phyloP scores from a whole-genome alignment of 2,888 invertebrate species.

The Macrophya alboannulata region DNA sequence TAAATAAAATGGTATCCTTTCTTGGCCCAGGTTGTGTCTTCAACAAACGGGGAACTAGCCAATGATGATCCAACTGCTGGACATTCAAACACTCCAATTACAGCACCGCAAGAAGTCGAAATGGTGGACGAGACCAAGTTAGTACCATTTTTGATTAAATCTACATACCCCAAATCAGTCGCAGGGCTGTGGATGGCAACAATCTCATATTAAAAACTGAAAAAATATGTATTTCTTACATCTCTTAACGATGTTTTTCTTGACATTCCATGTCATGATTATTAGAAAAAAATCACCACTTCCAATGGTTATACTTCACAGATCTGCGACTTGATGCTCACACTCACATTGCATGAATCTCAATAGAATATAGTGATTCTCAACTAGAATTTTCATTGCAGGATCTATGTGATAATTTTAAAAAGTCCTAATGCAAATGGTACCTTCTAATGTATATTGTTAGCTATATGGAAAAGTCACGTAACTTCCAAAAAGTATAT shows the following conservation, averaged over 20 bases:
- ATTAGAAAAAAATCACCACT: background rate
- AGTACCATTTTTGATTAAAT: constrained; percentile 83
- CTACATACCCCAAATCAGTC: constrained; percentile 48
- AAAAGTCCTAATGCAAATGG: background rate
- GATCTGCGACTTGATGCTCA: constrained; percentile 14
- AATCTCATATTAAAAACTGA: constrained; percentile 56
- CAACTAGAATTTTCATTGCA: background rate
- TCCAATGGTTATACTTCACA: constrained; percentile 12
- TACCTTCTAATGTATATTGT: background rate
- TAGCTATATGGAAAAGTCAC: too few species aligned
- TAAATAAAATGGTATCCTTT: constrained; percentile 48
- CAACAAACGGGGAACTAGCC: constrained; percentile 97
- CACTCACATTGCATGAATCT: constrained; percentile 24
- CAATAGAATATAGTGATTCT: background rate
- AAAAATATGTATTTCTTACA: background rate
- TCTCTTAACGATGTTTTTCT: background rate
- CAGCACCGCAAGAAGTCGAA: constrained; percentile 95
- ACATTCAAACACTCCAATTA: constrained; percentile 98
- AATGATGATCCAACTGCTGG: constrained; percentile 98
- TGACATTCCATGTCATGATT: background rate
- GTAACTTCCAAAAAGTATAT: too few species aligned
- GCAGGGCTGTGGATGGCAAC: constrained; percentile 2
- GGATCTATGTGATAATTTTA: background rate
- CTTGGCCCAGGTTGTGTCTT: constrained; percentile 93
- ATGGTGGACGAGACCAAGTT: constrained; percentile 99